Base-by-base conservation (phyloP, 1,140 invertebrate species). In the Mactra quadrangularis region DNA sequence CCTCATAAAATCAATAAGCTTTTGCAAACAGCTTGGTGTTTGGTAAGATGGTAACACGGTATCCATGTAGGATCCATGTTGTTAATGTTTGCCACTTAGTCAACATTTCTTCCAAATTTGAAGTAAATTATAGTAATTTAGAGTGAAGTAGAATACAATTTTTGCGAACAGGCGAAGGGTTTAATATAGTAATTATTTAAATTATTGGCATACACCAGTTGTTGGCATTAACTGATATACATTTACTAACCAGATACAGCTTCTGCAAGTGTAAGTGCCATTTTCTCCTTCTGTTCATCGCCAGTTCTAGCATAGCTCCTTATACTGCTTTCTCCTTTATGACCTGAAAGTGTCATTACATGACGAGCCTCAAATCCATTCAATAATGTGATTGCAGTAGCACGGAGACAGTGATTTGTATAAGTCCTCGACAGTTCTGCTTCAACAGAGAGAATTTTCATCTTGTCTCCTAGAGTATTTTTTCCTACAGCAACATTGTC, bases 271-370 rank as follows among this genome's bases (percentile, higher is more conserved):
- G 33, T 41, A 17, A 45, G 35, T 3, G 33, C 62, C 33, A 41
- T 66, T n/a, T 47, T 47, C 9, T 66, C n/a, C 35, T 31, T 66
- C 62, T 66, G 62, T 19, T 59, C 71, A 4, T n/a, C 19, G n/a
- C 53, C 57, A 11, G 70, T 57, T 33, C 31, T 53, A 11, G 60
- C 15, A 70, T 78, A 78, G 45, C 62, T 78, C 53, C 76, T 0
- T 25, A 78, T 68, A 55, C 76, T 78, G 25, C 29, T 38, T 31
- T 78, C 60, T 55, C 45, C 53, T 27, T 33, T 57, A 41, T 78
- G 76, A 9, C 76, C 76, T 25, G 62, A 64, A 0, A 78, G 19
- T 27, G 76, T 19, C 76, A 78, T 68, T n/a, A 55, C 50, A 55
- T 78, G 50, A 0, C 76, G 31, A 1, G 76, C 76, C 29, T 68